phyloP scores from a whole-genome alignment of 2,113 vertebrate genomes.

The Rhinogobius similis region DNA sequence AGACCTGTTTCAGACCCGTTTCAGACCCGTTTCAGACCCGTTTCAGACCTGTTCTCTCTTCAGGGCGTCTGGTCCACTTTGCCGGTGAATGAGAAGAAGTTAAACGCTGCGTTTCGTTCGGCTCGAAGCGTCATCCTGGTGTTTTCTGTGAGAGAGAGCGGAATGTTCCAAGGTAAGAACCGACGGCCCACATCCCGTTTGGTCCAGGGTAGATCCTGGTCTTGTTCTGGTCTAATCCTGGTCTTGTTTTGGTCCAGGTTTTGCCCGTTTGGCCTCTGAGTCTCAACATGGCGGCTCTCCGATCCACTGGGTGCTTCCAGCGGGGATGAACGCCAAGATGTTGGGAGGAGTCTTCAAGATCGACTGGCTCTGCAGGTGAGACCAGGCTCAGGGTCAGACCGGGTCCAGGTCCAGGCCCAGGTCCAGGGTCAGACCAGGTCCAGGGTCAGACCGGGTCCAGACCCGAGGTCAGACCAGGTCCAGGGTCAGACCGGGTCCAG shows the following conservation, averaged over 20 bases:
- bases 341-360: slow-evolving; percentile 98
- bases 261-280: slow-evolving; percentile 92
- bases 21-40: background rate
- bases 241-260: slow-evolving; percentile 75
- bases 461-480: no score
- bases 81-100: slow-evolving; percentile 97
- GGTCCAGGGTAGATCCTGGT: background rate
- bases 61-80: slow-evolving; percentile 99
- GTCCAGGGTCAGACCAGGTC: no score
- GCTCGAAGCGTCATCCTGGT: slow-evolving; percentile 92
- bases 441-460: no score
- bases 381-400: background rate
- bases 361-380: slow-evolving; percentile 97
- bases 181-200: background rate
- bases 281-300: slow-evolving; percentile 97
- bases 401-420: background rate
- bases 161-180: slow-evolving; percentile 95
- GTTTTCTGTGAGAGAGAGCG: slow-evolving; percentile 97
- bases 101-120: slow-evolving; percentile 92
- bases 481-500: no score
- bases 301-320: slow-evolving; percentile 98
- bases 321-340: slow-evolving; percentile 99
- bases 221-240: background rate
- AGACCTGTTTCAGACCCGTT: background rate
- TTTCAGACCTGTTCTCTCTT: background rate